These are phyloP conservation scores for Neolamprologus sp. DNA, from an alignment of 2,113 vertebrate genomes.

Conservation along the genomic window DNA sequence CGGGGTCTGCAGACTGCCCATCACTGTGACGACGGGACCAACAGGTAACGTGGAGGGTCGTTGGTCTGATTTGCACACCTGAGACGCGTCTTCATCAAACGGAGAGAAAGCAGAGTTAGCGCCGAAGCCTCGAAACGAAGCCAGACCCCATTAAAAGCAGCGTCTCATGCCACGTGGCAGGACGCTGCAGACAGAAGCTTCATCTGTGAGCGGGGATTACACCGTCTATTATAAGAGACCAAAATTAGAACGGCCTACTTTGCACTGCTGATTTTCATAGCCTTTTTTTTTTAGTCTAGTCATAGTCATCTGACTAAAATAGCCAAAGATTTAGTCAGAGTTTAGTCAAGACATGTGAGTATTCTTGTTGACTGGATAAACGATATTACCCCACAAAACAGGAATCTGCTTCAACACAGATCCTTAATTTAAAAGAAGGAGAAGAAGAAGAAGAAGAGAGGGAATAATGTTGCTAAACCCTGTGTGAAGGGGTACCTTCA, in stretches of 20 bases:
- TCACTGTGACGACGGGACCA: constrained; percentile 86
- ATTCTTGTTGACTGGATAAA: background rate
- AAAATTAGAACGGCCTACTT: constrained; percentile 20
- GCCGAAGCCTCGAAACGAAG: background rate
- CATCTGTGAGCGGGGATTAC: background rate
- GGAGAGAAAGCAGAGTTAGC: background rate
- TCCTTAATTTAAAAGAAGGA: background rate
- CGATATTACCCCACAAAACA: background rate
- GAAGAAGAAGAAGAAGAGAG: background rate
- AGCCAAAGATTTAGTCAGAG: background rate
- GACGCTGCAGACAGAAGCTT: background rate
- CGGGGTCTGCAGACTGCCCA: constrained; percentile 92
- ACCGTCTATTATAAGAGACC: background rate
- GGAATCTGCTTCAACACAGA: background rate
- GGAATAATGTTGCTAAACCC: background rate
- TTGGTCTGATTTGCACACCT: constrained; percentile 91
- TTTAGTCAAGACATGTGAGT: background rate
- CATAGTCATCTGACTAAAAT: background rate
- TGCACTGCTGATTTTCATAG: background rate
- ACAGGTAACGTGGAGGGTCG: constrained; percentile 93
- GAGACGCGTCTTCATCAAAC: constrained; percentile 77
- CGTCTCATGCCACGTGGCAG: background rate
- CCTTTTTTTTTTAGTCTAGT: background rate
- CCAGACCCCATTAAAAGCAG: background rate
- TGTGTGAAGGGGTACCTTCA: background rate